Base-by-base conservation (phyloP, 1,140 invertebrate species). In the Brachystomella parvula region DNA sequence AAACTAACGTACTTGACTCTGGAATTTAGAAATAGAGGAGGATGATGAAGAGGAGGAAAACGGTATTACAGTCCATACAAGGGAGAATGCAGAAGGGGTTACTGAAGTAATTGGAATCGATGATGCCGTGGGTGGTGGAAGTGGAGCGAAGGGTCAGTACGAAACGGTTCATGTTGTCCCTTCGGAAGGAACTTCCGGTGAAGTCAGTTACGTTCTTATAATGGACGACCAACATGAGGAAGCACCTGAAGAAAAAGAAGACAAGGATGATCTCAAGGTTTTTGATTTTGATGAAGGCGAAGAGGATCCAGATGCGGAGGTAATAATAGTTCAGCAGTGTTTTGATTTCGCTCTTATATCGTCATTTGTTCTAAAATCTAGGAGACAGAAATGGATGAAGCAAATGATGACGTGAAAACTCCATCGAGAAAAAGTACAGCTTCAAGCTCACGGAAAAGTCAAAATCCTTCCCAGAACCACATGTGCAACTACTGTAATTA, bases 401-500 rank as follows among this genome's bases (percentile, higher is more conserved):
- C 71, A 9, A 47, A 39, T 44, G 67, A 62, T 60, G 85, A 87
- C 72, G 86, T 83, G 82, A 82, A 28, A 86, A 87, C 75, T 79
- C 82, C 6, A 65, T 65, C 28, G 66, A 69, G 63, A 86, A 87
- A n/a, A 78, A 83, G 85, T 39, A 78, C 86, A 3, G 86, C 86
- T 26, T 76, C 80, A 86, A 17, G 75, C 84, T 83, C 84, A 1
- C 85, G 87, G 74, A 88, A 88, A 76, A 85, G 83, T 9, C 86
- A 87, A 75, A 83, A 82, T 1, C 82, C 86, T 1, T 59, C 57
- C 21, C 84, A 87, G 76, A 83, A 85, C 49, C 86, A 89, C 74
- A 88, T 89, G 83, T 95, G 92, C 76, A 89, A 87, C 72, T 92
- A 92, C 74, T 96, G 92, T 77, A 89, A 89, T 75, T 95, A 95